Conservation (phyloP, 2,888 invertebrate species). For the Pyrrhosoma nymphula region DNA sequence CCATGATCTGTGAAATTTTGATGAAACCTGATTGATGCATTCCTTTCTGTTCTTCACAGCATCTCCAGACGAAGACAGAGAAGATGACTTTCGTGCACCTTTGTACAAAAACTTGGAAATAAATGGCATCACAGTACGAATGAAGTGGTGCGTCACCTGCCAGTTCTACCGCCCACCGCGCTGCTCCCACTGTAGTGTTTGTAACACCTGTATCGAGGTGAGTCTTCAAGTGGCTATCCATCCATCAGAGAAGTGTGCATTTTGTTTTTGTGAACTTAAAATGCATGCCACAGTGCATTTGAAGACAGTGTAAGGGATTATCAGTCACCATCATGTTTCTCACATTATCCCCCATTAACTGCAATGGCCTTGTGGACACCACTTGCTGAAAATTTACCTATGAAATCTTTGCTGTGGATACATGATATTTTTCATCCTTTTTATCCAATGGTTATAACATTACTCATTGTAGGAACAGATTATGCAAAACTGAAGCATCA, state of each 20-base stretch:
- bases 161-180: slow-evolving; percentile 99
- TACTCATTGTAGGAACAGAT: too few species aligned
- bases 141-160: slow-evolving; percentile 99
- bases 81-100: slow-evolving; percentile 98
- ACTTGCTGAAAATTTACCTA: background rate
- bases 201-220: slow-evolving; percentile 98
- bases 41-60: slow-evolving; percentile 81
- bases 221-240: slow-evolving; percentile 73
- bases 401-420: background rate
- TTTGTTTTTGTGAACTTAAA: slow-evolving; percentile 4
- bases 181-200: slow-evolving; percentile 99
- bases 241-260: slow-evolving; percentile 68
- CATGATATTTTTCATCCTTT: background rate
- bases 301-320: background rate
- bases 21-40: background rate
- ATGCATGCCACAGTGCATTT: background rate
- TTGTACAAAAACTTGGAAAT: slow-evolving; percentile 98
- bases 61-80: slow-evolving; percentile 96
- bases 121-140: slow-evolving; percentile 98
- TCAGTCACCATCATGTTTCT: background rate
- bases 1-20: background rate
- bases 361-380: too few species aligned
- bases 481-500: too few species aligned
- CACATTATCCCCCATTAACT: too few species aligned
- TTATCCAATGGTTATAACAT: background rate